Evolutionary conservation across 2,113 vertebrate species (phyloP).

Genomic region (Mesocricetus auratus): DNA sequence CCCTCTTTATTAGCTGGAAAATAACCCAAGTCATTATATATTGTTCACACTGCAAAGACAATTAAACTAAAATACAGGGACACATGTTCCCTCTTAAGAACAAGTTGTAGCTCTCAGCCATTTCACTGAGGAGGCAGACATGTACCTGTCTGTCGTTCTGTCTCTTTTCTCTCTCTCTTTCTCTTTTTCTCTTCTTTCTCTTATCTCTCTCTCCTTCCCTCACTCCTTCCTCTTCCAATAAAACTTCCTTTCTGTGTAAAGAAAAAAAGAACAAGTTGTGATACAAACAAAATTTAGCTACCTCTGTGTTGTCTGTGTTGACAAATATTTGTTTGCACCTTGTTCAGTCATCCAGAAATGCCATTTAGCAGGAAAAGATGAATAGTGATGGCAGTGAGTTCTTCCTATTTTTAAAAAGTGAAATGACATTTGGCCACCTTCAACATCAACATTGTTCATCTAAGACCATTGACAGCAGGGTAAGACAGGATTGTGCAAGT

Average conservation of each 20-base stretch:
- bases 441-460: slow-evolving; percentile 29
- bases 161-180: no score
- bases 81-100: neutral
- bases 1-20: slow-evolving; percentile 33
- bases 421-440: slow-evolving; percentile 37
- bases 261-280: neutral
- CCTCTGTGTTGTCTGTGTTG: neutral
- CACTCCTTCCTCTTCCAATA: no score
- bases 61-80: neutral
- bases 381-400: neutral
- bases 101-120: neutral
- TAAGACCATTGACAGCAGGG: slow-evolving; percentile 12
- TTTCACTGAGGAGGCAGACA: no score
- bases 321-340: slow-evolving; percentile 1
- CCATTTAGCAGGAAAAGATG: slow-evolving; percentile 19
- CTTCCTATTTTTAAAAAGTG: slow-evolving; percentile 45
- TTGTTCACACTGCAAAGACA: neutral
- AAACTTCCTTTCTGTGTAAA: no score
- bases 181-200: no score
- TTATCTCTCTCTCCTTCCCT: no score
- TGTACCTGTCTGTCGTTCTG: no score
- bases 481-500: neutral
- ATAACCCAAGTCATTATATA: neutral
- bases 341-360: slow-evolving; percentile 22
- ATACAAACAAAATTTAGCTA: neutral